These are phyloP conservation scores for Moxostoma hubbsi DNA, from an alignment of 2,797 vertebrate genomes.

Conservation along the genomic window DNA sequence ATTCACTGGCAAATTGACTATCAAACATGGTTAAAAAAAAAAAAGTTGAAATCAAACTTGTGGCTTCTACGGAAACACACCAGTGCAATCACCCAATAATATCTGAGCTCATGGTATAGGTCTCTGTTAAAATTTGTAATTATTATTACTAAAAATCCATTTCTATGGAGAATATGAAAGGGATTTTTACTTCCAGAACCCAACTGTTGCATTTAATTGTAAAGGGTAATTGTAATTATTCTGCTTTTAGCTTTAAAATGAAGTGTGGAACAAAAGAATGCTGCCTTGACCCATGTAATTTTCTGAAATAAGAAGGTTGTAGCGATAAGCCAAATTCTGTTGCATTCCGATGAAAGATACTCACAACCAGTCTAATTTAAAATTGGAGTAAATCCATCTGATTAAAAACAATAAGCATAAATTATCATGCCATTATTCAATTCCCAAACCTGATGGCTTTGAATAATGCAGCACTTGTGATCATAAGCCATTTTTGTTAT, in stretches of 20 bases:
- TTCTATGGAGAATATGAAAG: too few species aligned
- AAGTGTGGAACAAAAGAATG: background rate
- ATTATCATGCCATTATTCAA: conserved; percentile 40
- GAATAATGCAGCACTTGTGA: conserved; percentile 39
- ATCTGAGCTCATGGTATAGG: too few species aligned
- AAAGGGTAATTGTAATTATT: conserved; percentile 40
- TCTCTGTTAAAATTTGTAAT: too few species aligned
- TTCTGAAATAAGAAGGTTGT: background rate
- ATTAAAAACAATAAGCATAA: conserved; percentile 29
- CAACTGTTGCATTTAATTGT: background rate
- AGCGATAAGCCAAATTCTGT: background rate
- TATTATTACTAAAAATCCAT: too few species aligned
- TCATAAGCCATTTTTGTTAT: conserved; percentile 20
- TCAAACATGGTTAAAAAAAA: too few species aligned
- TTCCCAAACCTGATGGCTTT: conserved; percentile 18
- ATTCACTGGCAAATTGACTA: too few species aligned
- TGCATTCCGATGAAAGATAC: background rate
- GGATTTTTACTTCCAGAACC: too few species aligned
- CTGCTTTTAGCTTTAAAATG: conserved; percentile 18
- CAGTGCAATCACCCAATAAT: too few species aligned
- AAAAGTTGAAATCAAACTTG: too few species aligned
- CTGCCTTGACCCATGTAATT: background rate
- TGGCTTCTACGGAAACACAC: too few species aligned
- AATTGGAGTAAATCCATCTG: conserved; percentile 11
- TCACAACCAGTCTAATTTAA: background rate